Evolutionary conservation across 1,140 invertebrate genomes (phyloP).

Genomic region (Neelides sp.): DNA sequence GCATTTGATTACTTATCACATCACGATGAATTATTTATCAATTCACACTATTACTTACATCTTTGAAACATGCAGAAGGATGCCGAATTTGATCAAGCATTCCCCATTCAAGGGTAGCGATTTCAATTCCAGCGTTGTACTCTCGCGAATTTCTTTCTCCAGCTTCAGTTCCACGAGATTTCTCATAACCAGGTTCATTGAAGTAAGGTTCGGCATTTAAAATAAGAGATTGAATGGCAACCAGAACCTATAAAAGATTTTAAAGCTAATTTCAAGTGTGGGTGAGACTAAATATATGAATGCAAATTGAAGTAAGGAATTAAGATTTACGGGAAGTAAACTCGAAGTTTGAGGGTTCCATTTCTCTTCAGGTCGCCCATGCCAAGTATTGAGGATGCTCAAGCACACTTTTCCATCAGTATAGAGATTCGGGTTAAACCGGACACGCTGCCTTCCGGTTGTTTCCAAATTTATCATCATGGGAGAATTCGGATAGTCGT

Average conservation of each 20-base stretch:
- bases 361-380: conserved; percentile 94
- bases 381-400: conserved; percentile 93
- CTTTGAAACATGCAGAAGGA: conserved; percentile 84
- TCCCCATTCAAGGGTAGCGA: conserved; percentile 88
- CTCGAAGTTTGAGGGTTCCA: conserved; percentile 96
- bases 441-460: conserved; percentile 79
- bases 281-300: background rate
- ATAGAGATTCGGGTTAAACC: conserved; percentile 96
- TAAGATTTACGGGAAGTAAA: conserved; percentile 64
- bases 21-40: background rate
- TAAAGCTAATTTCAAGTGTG: background rate
- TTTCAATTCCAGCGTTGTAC: conserved; percentile 91
- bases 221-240: conserved; percentile 92
- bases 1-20: background rate
- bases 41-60: conserved; percentile 43
- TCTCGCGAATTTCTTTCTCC: conserved; percentile 78
- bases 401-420: conserved; percentile 95
- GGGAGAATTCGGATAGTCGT: conserved; percentile 62
- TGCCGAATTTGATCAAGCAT: conserved; percentile 86
- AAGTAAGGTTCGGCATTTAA: conserved; percentile 93
- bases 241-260: conserved; percentile 56
- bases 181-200: conserved; percentile 94
- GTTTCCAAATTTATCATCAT: conserved; percentile 77
- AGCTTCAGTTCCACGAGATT: conserved; percentile 71
- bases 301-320: conserved; percentile 9